Percentiles rank a stretch among this genome's conserved stretches.
phyloP scores from a whole-genome alignment of 35 echinoderm and acorn worm genomes.

The Lytechinus variegatus region DNA sequence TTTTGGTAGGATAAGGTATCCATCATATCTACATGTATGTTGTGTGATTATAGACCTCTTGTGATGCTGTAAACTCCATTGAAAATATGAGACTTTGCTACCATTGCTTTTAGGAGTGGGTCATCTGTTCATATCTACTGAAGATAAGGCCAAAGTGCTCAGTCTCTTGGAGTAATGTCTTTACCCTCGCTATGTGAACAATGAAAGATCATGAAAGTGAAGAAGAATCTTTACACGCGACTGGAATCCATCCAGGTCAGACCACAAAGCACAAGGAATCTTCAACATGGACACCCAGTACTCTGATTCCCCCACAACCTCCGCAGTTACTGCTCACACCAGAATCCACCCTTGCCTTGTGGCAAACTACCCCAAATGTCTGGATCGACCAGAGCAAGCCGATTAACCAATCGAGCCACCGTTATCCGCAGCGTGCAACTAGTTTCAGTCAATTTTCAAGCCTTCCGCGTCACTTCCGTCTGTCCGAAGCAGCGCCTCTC shows the following conservation, averaged over 20 bases:
- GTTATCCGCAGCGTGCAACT: background rate
- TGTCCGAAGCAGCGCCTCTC: background rate
- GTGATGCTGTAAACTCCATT: no score
- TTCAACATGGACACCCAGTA: background rate
- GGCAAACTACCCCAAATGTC: background rate
- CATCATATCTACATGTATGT: no score
- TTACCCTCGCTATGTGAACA: background rate
- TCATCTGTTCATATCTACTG: constrained; percentile 11
- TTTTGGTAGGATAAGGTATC: no score
- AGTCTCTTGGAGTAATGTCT: background rate
- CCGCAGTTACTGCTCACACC: background rate
- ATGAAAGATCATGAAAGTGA: constrained; percentile 31
- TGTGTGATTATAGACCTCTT: no score
- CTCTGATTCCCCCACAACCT: background rate
- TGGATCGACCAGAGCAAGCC: background rate
- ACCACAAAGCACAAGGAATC: background rate
- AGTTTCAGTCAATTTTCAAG: background rate
- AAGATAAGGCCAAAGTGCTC: background rate
- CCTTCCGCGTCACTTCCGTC: background rate
- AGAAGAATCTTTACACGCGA: background rate
- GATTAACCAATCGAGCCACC: background rate
- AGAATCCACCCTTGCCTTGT: background rate
- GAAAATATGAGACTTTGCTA: no score
- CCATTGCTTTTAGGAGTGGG: background rate
- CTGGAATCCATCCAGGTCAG: background rate